These are phyloP conservation scores for Rhodinocichla rosea DNA, from an alignment of 2,113 vertebrate species.

Conservation along the genomic window DNA sequence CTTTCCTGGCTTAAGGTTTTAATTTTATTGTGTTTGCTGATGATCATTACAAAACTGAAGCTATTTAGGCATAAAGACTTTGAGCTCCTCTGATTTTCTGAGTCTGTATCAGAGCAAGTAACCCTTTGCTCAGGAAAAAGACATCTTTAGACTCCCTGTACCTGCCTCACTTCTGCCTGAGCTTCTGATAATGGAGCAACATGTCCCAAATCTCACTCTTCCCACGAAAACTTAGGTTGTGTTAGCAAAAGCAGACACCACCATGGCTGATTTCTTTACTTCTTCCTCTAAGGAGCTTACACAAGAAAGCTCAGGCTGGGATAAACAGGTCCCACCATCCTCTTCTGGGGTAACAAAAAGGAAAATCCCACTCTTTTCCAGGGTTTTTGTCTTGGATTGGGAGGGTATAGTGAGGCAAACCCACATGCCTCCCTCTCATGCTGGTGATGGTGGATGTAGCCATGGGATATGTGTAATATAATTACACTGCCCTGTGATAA, in stretches of 20 bases:
- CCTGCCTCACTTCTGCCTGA: not conserved
- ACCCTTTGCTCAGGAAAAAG: not conserved
- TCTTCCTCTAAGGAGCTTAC: not conserved
- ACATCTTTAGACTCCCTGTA: not conserved
- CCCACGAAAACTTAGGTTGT: not conserved
- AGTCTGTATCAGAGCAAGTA: not conserved
- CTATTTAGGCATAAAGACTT: not conserved
- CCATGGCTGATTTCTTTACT: not conserved
- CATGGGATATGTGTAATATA: not conserved
- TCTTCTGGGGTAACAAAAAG: not conserved
- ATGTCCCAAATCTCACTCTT: not conserved
- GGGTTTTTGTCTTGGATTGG: not conserved
- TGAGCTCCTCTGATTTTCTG: not conserved
- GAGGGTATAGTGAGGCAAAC: not conserved
- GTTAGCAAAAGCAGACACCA: not conserved
- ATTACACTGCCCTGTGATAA: not conserved
- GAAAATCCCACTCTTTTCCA: not conserved
- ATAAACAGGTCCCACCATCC: not conserved
- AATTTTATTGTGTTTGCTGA: not conserved
- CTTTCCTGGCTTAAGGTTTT: not conserved
- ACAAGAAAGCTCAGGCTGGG: not conserved
- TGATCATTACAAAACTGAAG: not conserved
- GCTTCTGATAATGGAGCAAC: not conserved
- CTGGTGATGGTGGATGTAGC: not conserved
- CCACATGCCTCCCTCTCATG: rapidly evolving